These are phyloP conservation scores for Uloborus plumipes DNA, from an alignment of 2,888 invertebrate species.

Conservation along the genomic window DNA sequence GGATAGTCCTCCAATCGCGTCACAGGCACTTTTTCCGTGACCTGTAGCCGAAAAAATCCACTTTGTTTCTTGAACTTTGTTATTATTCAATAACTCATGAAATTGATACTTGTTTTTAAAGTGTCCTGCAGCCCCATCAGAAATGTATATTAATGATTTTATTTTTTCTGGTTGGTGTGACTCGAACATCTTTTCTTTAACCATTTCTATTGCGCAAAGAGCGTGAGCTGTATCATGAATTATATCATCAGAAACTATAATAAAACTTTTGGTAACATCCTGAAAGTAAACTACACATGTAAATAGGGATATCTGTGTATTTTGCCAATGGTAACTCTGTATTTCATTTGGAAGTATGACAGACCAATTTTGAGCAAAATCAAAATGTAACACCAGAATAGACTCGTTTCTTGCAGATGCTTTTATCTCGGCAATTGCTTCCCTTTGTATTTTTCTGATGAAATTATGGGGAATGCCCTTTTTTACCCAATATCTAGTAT, in stretches of 20 bases:
- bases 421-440: too few species aligned
- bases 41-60: too few species aligned
- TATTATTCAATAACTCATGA: too few species aligned
- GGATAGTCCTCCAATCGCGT: background rate
- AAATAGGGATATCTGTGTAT: background rate
- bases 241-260: too few species aligned
- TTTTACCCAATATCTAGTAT: background rate
- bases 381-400: background rate
- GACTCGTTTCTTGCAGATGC: too few species aligned
- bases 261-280: background rate
- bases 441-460: background rate
- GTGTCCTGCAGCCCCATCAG: too few species aligned
- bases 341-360: background rate
- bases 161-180: background rate
- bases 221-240: too few species aligned
- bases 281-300: background rate
- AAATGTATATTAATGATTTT: too few species aligned
- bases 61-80: too few species aligned
- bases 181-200: background rate
- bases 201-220: background rate
- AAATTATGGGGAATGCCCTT: background rate
- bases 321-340: background rate
- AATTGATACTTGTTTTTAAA: too few species aligned
- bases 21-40: too few species aligned
- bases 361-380: slow-evolving; percentile 7